These are phyloP conservation scores for Forficula auricularia DNA, from an alignment of 1,140 invertebrate genomes.

Conservation along the genomic window DNA sequence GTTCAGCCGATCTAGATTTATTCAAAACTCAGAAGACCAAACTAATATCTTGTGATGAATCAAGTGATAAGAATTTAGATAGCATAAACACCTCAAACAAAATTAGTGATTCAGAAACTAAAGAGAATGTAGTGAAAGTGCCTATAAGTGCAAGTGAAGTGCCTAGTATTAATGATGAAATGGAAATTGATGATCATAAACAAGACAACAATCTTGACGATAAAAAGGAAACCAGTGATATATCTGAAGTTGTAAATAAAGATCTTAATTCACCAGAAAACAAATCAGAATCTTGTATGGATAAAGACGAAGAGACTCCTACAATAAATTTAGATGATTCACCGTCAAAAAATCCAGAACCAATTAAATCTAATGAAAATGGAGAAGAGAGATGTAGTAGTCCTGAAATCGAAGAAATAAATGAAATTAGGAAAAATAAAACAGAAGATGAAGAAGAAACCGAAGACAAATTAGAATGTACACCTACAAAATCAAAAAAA, in stretches of 20 bases:
- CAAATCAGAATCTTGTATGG: background rate
- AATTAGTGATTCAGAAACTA: background rate
- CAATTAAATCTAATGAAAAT: background rate
- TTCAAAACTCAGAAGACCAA: too few relatives aligned
- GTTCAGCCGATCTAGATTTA: constrained; percentile 13
- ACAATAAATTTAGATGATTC: background rate
- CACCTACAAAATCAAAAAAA: constrained; percentile 22
- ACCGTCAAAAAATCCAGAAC: background rate
- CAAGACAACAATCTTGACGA: constrained; percentile 7
- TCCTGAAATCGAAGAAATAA: constrained; percentile 4
- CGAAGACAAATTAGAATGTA: constrained; percentile 7
- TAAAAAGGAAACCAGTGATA: too few relatives aligned
- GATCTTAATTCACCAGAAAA: constrained; percentile 5
- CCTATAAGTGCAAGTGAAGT: constrained; percentile 20
- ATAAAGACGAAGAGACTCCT: background rate
- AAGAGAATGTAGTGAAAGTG: constrained; percentile 3
- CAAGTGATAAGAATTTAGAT: too few relatives aligned
- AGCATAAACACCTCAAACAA: background rate
- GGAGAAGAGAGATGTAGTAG: background rate
- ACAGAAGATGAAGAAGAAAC: constrained; percentile 14
- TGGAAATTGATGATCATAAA: constrained; percentile 10
- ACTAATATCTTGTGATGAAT: too few relatives aligned
- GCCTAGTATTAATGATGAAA: constrained; percentile 14
- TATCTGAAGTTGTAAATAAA: constrained; percentile 15
- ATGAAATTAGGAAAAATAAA: constrained; percentile 8